These are phyloP conservation scores for Orthosia gracilis DNA, from an alignment of 2,888 invertebrate genomes.

Conservation along the genomic window DNA sequence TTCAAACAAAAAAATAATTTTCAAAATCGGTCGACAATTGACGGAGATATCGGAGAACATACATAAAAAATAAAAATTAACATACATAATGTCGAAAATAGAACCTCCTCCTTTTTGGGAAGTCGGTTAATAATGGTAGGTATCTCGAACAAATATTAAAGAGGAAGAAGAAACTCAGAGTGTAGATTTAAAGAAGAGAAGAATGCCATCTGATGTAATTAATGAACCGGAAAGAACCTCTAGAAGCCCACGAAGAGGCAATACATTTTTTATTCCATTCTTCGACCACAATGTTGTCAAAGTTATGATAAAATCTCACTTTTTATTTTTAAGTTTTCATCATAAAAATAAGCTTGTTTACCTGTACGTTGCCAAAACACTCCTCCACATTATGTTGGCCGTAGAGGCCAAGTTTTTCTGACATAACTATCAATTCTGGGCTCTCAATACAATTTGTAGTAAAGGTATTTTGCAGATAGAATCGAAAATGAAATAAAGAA, in stretches of 20 bases:
- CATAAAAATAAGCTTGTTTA: slow-evolving; percentile 60
- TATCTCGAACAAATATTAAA: background rate
- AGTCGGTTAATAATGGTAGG: too few relatives aligned
- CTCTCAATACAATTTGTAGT: background rate
- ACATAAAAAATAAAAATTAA: too few relatives aligned
- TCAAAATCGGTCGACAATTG: too few relatives aligned
- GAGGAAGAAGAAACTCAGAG: background rate
- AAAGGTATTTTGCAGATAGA: background rate
- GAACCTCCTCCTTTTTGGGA: too few relatives aligned
- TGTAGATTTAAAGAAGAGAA: background rate
- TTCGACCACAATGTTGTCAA: slow-evolving; percentile 26
- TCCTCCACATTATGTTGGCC: slow-evolving; percentile 22
- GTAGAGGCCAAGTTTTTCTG: slow-evolving; percentile 14
- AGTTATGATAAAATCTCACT: slow-evolving; percentile 35
- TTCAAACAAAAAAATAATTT: too few relatives aligned
- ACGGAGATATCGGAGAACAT: too few relatives aligned
- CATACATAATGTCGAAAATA: too few relatives aligned
- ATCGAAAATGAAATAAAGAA: background rate
- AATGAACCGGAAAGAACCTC: slow-evolving; percentile 12
- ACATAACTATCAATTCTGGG: background rate
- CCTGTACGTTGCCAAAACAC: slow-evolving; percentile 48
- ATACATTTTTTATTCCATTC: slow-evolving; percentile 22
- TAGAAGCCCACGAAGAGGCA: background rate
- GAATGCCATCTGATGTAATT: background rate
- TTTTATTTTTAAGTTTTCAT: slow-evolving; percentile 41